A percentile compares a stretch with the other conserved stretches of the same genome.
These are phyloP conservation scores for Anniella stebbinsi DNA, from an alignment of 2,797 vertebrate species.

Conservation along the genomic window DNA sequence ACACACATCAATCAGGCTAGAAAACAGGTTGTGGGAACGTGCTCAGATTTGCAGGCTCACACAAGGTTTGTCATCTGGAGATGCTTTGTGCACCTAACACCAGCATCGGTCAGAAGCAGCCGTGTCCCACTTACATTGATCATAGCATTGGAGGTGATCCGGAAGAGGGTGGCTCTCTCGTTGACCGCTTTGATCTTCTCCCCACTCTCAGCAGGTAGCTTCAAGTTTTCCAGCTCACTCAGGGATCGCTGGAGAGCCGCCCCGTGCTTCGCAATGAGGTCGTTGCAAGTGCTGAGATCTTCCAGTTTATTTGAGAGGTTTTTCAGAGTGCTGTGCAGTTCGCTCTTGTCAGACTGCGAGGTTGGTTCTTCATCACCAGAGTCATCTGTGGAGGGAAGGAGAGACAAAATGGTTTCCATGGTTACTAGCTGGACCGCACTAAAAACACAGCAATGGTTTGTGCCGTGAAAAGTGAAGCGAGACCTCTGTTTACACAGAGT, in stretches of 20 bases:
- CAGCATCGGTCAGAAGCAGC: too few relatives aligned
- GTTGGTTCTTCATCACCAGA: constrained; percentile 93
- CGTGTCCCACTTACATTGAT: constrained; percentile 99
- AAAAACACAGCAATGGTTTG: not conserved
- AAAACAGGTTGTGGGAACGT: too few relatives aligned
- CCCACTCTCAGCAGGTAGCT: constrained; percentile 87
- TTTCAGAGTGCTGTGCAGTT: constrained; percentile 91
- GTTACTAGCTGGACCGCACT: constrained; percentile 45
- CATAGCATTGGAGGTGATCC: constrained; percentile 99
- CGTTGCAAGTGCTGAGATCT: constrained; percentile 95
- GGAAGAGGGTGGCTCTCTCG: constrained; percentile 95
- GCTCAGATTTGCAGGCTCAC: too few relatives aligned
- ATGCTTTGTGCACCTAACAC: accelerated
- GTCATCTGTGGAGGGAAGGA: constrained; percentile 86
- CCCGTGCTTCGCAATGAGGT: constrained; percentile 96
- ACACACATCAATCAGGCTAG: not conserved
- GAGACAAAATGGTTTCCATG: constrained; percentile 48
- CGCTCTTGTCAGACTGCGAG: constrained; percentile 91
- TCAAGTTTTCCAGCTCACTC: constrained; percentile 92
- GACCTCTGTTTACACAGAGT: not conserved
- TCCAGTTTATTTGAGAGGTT: constrained; percentile 93
- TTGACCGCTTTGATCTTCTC: constrained; percentile 97
- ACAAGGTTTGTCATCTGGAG: too few relatives aligned
- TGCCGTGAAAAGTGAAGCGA: not conserved
- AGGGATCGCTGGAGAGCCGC: constrained; percentile 95